Conservation (phyloP, 1,140 invertebrate genomes). For the Zophobas morio region DNA sequence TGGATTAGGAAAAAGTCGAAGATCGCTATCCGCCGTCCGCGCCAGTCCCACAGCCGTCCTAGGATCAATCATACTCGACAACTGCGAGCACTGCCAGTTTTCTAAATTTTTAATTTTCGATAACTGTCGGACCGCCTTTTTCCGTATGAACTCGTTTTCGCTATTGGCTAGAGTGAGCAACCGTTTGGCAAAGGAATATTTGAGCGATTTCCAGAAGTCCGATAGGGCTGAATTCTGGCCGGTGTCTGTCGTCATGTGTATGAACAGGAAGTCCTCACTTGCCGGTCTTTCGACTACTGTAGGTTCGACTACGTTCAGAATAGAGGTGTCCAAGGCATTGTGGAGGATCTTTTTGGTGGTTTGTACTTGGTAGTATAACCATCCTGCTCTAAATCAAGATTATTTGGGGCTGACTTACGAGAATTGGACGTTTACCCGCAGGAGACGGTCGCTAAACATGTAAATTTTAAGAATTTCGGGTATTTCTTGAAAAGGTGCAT, state of each 20-base stretch:
- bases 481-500: slow-evolving; percentile 29
- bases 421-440: slow-evolving; percentile 1
- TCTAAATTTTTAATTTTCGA: slow-evolving; percentile 63
- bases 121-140: slow-evolving; percentile 68
- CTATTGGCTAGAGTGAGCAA: slow-evolving; percentile 67
- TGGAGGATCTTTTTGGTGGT: slow-evolving; percentile 60
- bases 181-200: slow-evolving; percentile 69
- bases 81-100: slow-evolving; percentile 75
- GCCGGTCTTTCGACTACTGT: slow-evolving; percentile 48
- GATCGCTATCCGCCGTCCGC: slow-evolving; percentile 71
- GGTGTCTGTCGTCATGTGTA: slow-evolving; percentile 48
- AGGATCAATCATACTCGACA: slow-evolving; percentile 77
- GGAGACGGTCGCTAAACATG: slow-evolving; percentile 17
- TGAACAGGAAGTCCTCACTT: slow-evolving; percentile 48
- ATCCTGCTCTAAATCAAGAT: slow-evolving; percentile 58
- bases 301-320: slow-evolving; percentile 57
- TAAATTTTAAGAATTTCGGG: slow-evolving; percentile 12
- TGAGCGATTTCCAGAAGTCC: slow-evolving; percentile 66
- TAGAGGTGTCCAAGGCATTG: slow-evolving; percentile 61
- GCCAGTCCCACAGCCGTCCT: slow-evolving; percentile 77
- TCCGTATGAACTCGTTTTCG: slow-evolving; percentile 65
- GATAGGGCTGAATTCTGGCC: slow-evolving; percentile 45
- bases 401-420: not conserved
- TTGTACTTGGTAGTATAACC: slow-evolving; percentile 62
- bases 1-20: slow-evolving; percentile 76